These are phyloP conservation scores for Nephrotoma flavescens DNA, from an alignment of 2,888 invertebrate genomes.

Conservation along the genomic window DNA sequence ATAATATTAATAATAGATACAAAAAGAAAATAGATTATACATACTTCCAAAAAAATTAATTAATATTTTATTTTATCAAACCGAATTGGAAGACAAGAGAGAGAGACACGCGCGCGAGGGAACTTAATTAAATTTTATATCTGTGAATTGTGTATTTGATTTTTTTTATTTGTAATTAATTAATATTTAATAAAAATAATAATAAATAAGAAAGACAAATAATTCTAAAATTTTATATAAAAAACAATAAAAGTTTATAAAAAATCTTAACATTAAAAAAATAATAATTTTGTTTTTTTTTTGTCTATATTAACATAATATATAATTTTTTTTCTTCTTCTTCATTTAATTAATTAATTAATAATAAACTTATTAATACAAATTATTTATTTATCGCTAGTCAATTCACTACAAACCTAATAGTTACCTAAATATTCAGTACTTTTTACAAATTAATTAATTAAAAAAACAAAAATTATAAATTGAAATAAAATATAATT, in stretches of 20 bases:
- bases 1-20: not conserved
- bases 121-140: not conserved
- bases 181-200: not conserved
- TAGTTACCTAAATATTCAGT: constrained; percentile 5
- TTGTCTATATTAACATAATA: constrained; percentile 3
- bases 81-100: not conserved
- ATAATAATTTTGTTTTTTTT: not conserved
- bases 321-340: not conserved
- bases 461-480: not conserved
- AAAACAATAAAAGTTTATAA: not conserved
- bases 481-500: not conserved
- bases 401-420: not conserved
- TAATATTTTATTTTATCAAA: not conserved
- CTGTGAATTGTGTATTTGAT: not conserved
- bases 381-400: not conserved
- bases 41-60: not conserved
- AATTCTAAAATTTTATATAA: not conserved
- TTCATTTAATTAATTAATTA: not conserved
- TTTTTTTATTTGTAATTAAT: not conserved
- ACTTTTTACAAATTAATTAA: constrained; percentile 4
- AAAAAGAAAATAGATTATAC: not conserved
- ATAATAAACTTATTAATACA: not conserved
- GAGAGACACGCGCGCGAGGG: not conserved
- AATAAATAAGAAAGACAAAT: not conserved
- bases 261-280: not conserved